Conservation (phyloP, 2,113 vertebrate species). For the Vulpes vulpes region DNA sequence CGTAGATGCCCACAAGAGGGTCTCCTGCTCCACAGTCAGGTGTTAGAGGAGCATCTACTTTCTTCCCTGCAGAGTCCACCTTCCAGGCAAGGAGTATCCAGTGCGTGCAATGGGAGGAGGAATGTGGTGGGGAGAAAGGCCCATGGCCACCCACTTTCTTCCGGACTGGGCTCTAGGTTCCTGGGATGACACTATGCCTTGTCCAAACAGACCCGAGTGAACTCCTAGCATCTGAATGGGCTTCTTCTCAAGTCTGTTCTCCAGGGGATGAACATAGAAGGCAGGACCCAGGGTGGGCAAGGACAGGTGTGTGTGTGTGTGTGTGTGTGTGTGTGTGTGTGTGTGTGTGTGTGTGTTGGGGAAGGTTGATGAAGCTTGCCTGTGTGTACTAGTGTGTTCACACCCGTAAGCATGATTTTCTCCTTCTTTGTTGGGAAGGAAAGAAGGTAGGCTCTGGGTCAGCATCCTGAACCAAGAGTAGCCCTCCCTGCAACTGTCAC, state of each 20-base stretch:
- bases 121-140: background rate
- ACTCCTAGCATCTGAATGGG: no score
- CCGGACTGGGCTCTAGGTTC: background rate
- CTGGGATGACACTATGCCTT: background rate
- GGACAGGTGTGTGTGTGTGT: background rate
- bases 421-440: background rate
- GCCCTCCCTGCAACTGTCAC: background rate
- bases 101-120: no score
- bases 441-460: background rate
- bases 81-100: background rate
- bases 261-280: background rate
- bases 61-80: background rate
- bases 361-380: background rate
- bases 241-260: background rate
- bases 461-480: background rate
- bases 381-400: background rate
- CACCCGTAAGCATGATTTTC: fast-evolving
- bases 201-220: background rate
- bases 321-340: background rate
- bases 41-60: background rate
- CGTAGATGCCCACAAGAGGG: background rate
- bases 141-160: background rate
- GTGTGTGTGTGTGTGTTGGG: background rate
- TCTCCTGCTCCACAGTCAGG: background rate
- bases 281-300: background rate